Percentiles rank a stretch among this genome's conserved stretches.
Conservation (phyloP, 2,888 invertebrate species). For the Therioaphis trifolii region DNA sequence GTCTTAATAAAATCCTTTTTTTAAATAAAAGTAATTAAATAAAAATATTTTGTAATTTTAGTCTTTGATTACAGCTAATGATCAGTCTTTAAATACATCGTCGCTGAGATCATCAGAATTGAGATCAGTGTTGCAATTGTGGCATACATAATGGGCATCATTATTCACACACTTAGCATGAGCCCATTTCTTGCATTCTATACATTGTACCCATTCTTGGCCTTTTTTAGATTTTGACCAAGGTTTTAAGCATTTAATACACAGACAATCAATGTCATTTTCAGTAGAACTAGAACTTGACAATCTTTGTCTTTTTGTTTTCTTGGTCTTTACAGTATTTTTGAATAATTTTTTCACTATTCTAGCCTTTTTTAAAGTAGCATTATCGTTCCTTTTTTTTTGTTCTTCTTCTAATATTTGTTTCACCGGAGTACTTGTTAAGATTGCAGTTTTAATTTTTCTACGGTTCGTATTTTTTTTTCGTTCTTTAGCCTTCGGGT, state of each 20-base stretch:
- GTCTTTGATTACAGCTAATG: not conserved
- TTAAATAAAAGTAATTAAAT: not conserved
- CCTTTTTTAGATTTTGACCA: slow-evolving; percentile 13
- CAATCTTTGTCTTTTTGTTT: slow-evolving; percentile 22
- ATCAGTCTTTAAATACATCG: not conserved
- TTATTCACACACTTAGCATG: slow-evolving; percentile 11
- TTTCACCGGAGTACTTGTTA: not conserved
- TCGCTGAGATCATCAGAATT: not conserved
- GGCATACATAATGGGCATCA: not conserved
- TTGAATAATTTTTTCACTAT: not conserved
- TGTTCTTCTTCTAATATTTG: no score
- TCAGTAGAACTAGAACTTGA: slow-evolving; percentile 7
- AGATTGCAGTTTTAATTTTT: not conserved
- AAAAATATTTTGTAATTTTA: not conserved
- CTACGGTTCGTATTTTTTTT: not conserved
- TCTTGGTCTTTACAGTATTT: slow-evolving; percentile 1
- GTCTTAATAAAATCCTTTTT: slow-evolving; percentile 11
- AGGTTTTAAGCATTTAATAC: not conserved
- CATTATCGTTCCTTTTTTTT: not conserved
- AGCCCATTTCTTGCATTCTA: slow-evolving; percentile 1
- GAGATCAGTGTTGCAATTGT: not conserved
- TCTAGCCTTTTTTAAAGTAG: not conserved
- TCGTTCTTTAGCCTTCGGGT: not conserved
- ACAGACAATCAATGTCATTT: slow-evolving; percentile 9
- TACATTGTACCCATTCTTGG: slow-evolving; percentile 15